Conservation (phyloP, 2,797 vertebrate species). For the Acestrorhynchus altus region DNA sequence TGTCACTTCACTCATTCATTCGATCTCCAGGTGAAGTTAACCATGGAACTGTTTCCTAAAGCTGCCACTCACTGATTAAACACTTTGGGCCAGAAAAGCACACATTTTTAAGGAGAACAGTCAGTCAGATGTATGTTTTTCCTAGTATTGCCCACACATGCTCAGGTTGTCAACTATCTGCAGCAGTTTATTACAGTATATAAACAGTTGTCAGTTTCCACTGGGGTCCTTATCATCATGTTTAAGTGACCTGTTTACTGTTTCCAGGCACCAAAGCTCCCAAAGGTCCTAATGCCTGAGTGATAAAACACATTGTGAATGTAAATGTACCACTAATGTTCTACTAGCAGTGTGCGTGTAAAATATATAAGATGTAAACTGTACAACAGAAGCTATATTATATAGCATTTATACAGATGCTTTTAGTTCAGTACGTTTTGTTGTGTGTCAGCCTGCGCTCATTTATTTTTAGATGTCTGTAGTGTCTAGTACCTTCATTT, state of each 20-base stretch:
- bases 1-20: no score
- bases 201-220: neutral
- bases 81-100: no score
- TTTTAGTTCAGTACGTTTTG: neutral
- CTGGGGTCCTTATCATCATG: neutral
- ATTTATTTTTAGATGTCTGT: conserved; percentile 4
- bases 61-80: no score
- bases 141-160: no score
- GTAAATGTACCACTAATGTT: neutral
- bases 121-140: no score
- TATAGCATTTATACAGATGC: neutral
- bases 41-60: no score
- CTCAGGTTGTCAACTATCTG: no score
- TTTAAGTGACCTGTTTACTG: conserved; percentile 8
- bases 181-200: neutral
- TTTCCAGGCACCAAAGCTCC: neutral
- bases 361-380: neutral
- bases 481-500: conserved; percentile 47
- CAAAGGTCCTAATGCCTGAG: neutral
- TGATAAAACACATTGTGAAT: neutral
- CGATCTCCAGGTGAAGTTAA: no score
- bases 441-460: neutral
- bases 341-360: neutral
- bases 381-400: neutral
- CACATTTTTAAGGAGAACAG: no score